phyloP scores from a whole-genome alignment of 2,888 invertebrate species.

The Imbricaverruca yamaguchii region DNA sequence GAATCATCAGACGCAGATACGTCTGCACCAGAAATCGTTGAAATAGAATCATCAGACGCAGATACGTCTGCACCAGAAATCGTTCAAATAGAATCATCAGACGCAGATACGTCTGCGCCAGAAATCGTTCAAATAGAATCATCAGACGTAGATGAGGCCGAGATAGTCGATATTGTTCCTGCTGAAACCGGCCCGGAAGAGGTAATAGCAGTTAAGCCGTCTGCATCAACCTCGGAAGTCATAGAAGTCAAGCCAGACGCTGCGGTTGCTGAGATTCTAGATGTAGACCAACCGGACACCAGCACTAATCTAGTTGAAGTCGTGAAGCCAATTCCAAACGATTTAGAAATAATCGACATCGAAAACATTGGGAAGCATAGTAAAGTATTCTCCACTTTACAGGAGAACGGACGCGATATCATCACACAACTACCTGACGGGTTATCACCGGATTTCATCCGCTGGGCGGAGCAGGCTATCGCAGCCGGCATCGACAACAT shows the following conservation, averaged over 20 bases:
- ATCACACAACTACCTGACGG: not conserved
- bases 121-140: too few relatives aligned
- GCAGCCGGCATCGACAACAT: not conserved
- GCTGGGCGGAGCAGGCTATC: conserved; percentile 1
- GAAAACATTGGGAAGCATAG: not conserved
- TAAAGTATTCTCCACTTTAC: not conserved
- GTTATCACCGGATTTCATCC: not conserved
- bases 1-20: too few relatives aligned
- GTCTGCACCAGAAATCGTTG: too few relatives aligned
- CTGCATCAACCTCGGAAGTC: not conserved
- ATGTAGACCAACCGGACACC: too few relatives aligned
- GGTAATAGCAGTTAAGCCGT: not conserved
- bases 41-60: too few relatives aligned
- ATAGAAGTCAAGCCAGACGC: not conserved
- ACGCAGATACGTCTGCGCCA: too few relatives aligned
- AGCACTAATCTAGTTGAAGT: not conserved
- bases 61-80: too few relatives aligned
- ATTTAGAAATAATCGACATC: not conserved
- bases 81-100: too few relatives aligned
- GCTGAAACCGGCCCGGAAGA: not conserved
- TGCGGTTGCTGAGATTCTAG: not conserved
- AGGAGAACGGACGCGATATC: not conserved
- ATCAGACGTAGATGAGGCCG: not conserved
- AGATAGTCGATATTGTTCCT: not conserved
- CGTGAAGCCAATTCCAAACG: not conserved